Evolutionary conservation across 35 echinoderm and acorn worm genomes (phyloP).

Genomic region (Apostichopus japonicus): DNA sequence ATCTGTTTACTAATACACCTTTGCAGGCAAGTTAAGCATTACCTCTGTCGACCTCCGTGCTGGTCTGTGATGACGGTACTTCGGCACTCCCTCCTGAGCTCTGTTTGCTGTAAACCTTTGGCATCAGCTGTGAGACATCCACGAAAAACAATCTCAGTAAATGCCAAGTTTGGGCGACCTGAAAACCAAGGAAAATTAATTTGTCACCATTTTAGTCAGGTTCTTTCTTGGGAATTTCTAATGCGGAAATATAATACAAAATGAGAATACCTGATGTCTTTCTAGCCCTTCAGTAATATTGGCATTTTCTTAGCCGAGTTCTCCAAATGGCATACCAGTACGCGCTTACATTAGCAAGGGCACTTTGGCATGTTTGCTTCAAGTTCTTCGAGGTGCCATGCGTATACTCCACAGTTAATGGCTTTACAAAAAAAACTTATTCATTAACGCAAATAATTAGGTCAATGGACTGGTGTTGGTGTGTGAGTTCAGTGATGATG

Average conservation of each 20-base stretch:
- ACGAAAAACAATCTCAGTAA: conserved; percentile 84
- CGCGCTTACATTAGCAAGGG: too few relatives aligned
- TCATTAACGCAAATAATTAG: too few relatives aligned
- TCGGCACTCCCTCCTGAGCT: conserved; percentile 23
- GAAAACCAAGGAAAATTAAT: not conserved
- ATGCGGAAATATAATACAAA: too few relatives aligned
- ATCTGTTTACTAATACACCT: too few relatives aligned
- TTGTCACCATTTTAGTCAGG: too few relatives aligned
- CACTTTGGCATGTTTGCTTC: too few relatives aligned
- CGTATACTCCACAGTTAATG: too few relatives aligned
- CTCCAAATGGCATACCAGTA: conserved; percentile 58
- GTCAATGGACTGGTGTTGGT: too few relatives aligned
- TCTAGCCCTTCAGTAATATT: conserved; percentile 69
- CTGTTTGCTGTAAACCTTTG: conserved; percentile 58
- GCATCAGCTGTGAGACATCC: conserved; percentile 1
- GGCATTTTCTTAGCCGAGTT: conserved; percentile 93
- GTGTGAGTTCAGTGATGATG: too few relatives aligned
- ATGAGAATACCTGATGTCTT: conserved; percentile 73
- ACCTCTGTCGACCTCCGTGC: conserved; percentile 41
- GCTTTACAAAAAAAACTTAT: too few relatives aligned
- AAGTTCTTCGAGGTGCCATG: too few relatives aligned
- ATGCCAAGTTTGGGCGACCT: conserved; percentile 91
- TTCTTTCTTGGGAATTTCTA: too few relatives aligned
- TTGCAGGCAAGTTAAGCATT: not conserved
- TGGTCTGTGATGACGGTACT: conserved; percentile 9